Base-by-base conservation (phyloP, 2,113 vertebrate species). In the Irena cyanogastra region DNA sequence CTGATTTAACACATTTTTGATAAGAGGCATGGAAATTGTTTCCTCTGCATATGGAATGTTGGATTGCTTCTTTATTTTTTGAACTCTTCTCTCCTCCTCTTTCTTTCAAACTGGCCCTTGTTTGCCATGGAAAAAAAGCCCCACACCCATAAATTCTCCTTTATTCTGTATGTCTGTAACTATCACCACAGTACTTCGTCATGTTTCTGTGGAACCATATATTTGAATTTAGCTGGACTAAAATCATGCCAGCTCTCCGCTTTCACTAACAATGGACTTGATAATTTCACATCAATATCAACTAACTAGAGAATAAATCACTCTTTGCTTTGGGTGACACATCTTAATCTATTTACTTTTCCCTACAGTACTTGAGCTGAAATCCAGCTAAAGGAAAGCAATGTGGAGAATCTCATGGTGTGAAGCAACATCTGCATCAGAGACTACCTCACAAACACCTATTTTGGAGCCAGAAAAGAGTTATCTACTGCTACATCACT, bases 1-100 rank as follows among this genome's bases (percentile, higher is more conserved):
- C 98, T 99, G 99, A 99, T 99, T 99, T 99, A 99, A 98, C 98
- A 98, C 98, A 98, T 98, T 98, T 98, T 98, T 98, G 97, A 98
- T 98, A 98, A 98, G 98, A 98, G 97, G 98, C 98, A 97, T 98
- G 98, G 98, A 98, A 98, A 98, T 98, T 98, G 98, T 98, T 98
- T 99, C 97, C 97, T 98, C 96, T 97, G 97, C 98, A 98, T 98
- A 98, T 97, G 98, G 98, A 98, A 98, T 98, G 93, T 97, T 96
- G 79, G 78, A 95, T 83, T 27, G 5, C 75, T 97, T 96, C 57
- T 90, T 96, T 92, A 94, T 96, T 95, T 97, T 94, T 93, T 95
- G 95, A 96, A 95, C 75, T 64, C 87, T 94, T 96, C 66, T 31
- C 75, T 84, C 56, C 61, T 78, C 77, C 30, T 8, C 14, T 78